phyloP scores from a whole-genome alignment of 2,888 invertebrate genomes.

The Orthosia cruda region DNA sequence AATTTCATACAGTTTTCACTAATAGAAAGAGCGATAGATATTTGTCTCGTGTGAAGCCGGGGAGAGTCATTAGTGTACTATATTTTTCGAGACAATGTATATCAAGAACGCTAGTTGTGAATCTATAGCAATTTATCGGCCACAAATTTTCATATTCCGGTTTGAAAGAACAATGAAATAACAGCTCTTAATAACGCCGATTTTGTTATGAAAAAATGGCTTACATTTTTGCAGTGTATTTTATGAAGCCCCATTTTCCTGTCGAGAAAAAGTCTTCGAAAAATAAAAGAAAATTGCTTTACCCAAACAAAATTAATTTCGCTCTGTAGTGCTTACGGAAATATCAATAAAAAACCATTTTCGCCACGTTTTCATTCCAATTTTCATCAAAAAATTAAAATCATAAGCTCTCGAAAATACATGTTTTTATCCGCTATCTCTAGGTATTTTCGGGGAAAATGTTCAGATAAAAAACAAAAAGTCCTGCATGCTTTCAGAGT shows the following conservation, averaged over 20 bases:
- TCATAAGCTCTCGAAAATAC: conserved; percentile 30
- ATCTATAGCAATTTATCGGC: not conserved
- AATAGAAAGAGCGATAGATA: no score
- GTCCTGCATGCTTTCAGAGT: conserved; percentile 12
- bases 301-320: conserved; percentile 21
- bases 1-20: no score
- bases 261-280: not conserved
- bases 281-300: conserved; percentile 30
- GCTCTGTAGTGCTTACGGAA: conserved; percentile 8
- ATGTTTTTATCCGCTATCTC: conserved; percentile 4
- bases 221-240: not conserved
- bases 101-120: not conserved
- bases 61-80: not conserved
- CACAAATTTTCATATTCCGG: not conserved
- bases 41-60: no score
- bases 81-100: not conserved
- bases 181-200: not conserved
- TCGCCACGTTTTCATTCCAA: not conserved
- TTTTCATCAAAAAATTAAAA: conserved; percentile 30
- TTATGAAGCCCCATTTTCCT: conserved; percentile 10
- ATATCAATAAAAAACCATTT: conserved; percentile 30
- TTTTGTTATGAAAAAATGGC: conserved; percentile 7
- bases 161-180: not conserved
- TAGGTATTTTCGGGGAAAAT: conserved; percentile 27
- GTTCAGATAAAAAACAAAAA: conserved; percentile 26